These are phyloP conservation scores for Asteroscopus sphinx DNA, from an alignment of 2,888 invertebrate genomes.

Conservation along the genomic window DNA sequence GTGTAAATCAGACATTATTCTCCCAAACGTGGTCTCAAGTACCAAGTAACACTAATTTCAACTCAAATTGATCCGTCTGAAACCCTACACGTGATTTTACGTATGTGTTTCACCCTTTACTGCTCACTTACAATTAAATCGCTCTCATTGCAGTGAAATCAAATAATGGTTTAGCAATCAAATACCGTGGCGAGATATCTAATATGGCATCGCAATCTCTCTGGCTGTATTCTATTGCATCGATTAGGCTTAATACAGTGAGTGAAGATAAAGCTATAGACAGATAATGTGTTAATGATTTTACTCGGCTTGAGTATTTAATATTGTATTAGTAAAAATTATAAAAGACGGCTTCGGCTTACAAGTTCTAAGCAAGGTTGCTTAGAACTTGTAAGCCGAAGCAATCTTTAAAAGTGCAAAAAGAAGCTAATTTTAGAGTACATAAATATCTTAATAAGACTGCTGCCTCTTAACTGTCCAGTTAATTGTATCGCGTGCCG, in stretches of 20 bases:
- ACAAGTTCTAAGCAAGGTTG: too few relatives aligned
- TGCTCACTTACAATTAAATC: conserved; percentile 51
- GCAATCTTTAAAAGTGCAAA: too few relatives aligned
- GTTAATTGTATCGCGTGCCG: too few relatives aligned
- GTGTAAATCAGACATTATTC: conserved; percentile 4
- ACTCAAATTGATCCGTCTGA: conserved; percentile 38
- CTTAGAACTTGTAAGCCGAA: too few relatives aligned
- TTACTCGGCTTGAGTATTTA: neutral
- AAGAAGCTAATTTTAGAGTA: too few relatives aligned
- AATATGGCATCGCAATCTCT: conserved; percentile 35
- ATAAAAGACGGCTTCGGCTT: too few relatives aligned
- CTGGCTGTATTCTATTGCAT: conserved; percentile 44
- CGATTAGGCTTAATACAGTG: conserved; percentile 38
- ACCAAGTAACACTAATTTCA: conserved; percentile 19
- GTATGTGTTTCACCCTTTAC: conserved; percentile 41
- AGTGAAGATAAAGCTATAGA: conserved; percentile 17
- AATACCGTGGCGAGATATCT: conserved; percentile 32
- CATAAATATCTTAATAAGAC: too few relatives aligned
- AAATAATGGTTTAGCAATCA: conserved; percentile 50
- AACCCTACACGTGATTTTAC: conserved; percentile 39
- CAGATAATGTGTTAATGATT: conserved; percentile 15
- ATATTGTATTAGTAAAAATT: neutral
- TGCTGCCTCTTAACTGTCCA: too few relatives aligned
- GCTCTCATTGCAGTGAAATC: conserved; percentile 51
- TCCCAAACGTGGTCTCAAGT: conserved; percentile 12